Evolutionary conservation across 2,113 vertebrate species (phyloP).

Genomic region (Ivindomyrus marchei): DNA sequence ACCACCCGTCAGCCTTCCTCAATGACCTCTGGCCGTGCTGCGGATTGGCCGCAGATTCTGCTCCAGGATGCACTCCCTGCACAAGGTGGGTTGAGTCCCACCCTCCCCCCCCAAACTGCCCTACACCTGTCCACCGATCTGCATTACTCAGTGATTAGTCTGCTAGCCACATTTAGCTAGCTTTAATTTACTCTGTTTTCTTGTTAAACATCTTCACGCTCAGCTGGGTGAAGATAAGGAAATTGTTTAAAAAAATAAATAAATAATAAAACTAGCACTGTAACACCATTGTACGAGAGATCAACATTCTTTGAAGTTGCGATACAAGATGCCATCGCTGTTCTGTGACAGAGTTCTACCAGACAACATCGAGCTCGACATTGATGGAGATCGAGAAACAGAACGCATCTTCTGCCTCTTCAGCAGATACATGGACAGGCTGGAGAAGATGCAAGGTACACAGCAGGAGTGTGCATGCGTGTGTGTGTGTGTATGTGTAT

Average conservation of each 20-base stretch:
- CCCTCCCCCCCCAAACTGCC: not conserved
- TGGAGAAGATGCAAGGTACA: conserved; percentile 97
- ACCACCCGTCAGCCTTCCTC: conserved; percentile 92
- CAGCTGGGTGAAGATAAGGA: not conserved
- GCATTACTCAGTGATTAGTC: not conserved
- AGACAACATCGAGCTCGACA: conserved; percentile 93
- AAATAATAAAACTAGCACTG: not conserved
- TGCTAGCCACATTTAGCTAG: not conserved
- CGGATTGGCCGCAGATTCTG: conserved; percentile 73
- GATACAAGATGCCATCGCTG: conserved; percentile 5
- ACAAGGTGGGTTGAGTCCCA: conserved; percentile 70
- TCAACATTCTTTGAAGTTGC: not conserved
- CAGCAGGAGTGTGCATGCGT: conserved; percentile 12
- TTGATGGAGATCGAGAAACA: conserved; percentile 91
- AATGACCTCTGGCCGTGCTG: conserved; percentile 98
- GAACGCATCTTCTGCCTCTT: conserved; percentile 94
- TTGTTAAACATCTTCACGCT: not conserved
- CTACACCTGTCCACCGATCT: not conserved
- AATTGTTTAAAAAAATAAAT: not conserved
- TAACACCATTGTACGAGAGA: not conserved
- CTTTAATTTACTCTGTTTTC: not conserved
- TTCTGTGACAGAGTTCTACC: conserved; percentile 73
- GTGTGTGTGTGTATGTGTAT: not conserved
- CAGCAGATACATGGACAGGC: conserved; percentile 81
- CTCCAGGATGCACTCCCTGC: conserved; percentile 85